phyloP scores from a whole-genome alignment of 2,888 invertebrate species.

The Portevinia maculata region DNA sequence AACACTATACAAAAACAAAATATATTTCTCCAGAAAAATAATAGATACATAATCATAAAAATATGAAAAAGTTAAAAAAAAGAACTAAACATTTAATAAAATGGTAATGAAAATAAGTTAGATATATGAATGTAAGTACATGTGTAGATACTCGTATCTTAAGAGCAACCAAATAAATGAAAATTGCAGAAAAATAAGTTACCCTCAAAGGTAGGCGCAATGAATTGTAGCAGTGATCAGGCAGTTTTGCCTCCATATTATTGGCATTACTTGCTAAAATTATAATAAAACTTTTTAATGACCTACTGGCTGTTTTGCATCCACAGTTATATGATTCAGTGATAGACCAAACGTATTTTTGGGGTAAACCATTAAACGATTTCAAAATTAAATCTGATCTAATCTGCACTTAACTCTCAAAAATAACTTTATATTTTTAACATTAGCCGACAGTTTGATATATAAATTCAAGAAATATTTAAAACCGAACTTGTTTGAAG shows the following conservation, averaged over 20 bases:
- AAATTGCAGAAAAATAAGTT: constrained; percentile 16
- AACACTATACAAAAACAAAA: constrained; percentile 23
- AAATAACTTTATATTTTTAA: background rate
- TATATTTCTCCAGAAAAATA: constrained; percentile 42
- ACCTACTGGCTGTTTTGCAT: background rate
- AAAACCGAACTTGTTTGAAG: constrained; percentile 6
- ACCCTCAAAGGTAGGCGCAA: constrained; percentile 12
- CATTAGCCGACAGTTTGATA: constrained; percentile 1
- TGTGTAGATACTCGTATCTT: constrained; percentile 46
- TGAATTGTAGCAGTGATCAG: background rate
- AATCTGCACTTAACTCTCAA: constrained; percentile 7
- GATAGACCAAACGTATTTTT: constrained; percentile 6
- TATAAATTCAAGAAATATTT: constrained; percentile 3
- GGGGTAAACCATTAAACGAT: background rate
- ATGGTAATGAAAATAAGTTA: constrained; percentile 47
- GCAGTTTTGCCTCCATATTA: background rate
- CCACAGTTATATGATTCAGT: constrained; percentile 13
- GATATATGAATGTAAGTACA: constrained; percentile 35
- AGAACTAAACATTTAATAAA: constrained; percentile 21
- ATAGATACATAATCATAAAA: constrained; percentile 50
- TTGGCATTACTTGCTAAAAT: background rate
- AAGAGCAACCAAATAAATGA: constrained; percentile 25
- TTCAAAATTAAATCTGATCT: background rate
- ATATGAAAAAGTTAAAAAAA: constrained; percentile 8
- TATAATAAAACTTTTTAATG: background rate